These are phyloP conservation scores for Styela clava DNA, from an alignment of 23 tunicate genomes.

Conservation along the genomic window DNA sequence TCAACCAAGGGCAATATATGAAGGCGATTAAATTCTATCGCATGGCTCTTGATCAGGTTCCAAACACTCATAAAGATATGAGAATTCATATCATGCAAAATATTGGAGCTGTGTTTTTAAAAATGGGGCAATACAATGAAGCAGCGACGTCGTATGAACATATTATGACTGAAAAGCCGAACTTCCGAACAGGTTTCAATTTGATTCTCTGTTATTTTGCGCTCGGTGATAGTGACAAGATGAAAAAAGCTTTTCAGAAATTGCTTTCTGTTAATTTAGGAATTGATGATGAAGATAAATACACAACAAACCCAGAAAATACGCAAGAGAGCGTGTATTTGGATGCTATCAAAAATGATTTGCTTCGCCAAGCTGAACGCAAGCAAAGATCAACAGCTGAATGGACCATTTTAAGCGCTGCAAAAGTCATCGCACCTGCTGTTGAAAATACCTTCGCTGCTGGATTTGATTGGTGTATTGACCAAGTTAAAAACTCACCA, in stretches of 20 bases:
- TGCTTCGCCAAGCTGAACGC: constrained; percentile 81
- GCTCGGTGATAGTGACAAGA: constrained; percentile 88
- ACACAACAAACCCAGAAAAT: constrained; percentile 67
- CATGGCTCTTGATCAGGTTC: constrained; percentile 98
- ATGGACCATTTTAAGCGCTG: constrained; percentile 80
- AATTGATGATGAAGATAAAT: constrained; percentile 92
- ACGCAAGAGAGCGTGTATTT: constrained; percentile 75
- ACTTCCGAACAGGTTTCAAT: constrained; percentile 88
- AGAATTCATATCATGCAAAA: constrained; percentile 82
- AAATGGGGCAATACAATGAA: constrained; percentile 92
- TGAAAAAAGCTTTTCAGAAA: constrained; percentile 67
- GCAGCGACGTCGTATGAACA: constrained; percentile 97
- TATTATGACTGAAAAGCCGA: constrained; percentile 97
- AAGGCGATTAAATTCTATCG: constrained; percentile 91
- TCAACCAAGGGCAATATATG: constrained; percentile 60
- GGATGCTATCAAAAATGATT: constrained; percentile 84
- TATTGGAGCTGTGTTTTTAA: constrained; percentile 89
- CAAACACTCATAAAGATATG: constrained; percentile 75
- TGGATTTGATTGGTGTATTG: constrained; percentile 99
- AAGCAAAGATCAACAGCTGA: constrained; percentile 71
- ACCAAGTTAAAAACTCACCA: constrained; percentile 85
- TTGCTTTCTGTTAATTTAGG: constrained; percentile 79
- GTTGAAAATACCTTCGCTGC: constrained; percentile 69
- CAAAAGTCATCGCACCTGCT: constrained; percentile 91
- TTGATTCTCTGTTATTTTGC: constrained; percentile 88